Base-by-base conservation (phyloP, 2,797 vertebrate genomes). In the Gobionotothen gibberifrons region DNA sequence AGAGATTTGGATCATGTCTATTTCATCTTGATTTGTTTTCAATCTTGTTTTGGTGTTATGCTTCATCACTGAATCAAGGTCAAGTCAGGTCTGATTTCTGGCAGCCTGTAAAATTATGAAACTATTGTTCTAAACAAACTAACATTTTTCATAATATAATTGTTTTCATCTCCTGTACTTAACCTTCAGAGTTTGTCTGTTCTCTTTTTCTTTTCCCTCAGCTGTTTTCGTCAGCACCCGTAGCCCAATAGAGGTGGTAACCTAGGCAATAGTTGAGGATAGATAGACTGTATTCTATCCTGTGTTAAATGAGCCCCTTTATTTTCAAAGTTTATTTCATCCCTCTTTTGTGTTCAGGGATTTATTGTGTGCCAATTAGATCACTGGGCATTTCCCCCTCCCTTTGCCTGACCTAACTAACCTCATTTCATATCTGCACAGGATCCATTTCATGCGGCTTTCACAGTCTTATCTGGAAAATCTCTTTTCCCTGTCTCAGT, bases 211-310 rank as follows among this genome's bases (percentile, higher is more conserved):
- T 17, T 64, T 57, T 76, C 71, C 76, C 70, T 26, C 47, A 44
- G 63, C 52, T 51, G 62, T 52, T 57, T 81, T 76, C 42, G 40
- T 88, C 85, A 83, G 51, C 60, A 44, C 72, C 84, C 21, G 5
- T 81, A 42, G 17, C 63, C 71, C 74, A 87, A 72, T 67, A 74
- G 69, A 82, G 72, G 78, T 44, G 46, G 91, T 93, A 86, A 90
- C 90, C 90, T 68, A 79, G 90, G 92, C 73, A 92, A 93, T 92
- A 64, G 61, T 52, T 65, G 58, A 82, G 46, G 76, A 74, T 70
- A 72, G 71, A 56, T 69, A 68, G 78, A 72, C 74, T 44, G 56
- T 62, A 69, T 73, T 69, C 19, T 29, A 55, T 66, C 46, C 71
- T 76, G 55, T 60, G 48, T 83, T 87, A 74, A 87, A 60, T 82